Conservation (phyloP, 2,888 invertebrate species). For the Oligia fasciuncula region DNA sequence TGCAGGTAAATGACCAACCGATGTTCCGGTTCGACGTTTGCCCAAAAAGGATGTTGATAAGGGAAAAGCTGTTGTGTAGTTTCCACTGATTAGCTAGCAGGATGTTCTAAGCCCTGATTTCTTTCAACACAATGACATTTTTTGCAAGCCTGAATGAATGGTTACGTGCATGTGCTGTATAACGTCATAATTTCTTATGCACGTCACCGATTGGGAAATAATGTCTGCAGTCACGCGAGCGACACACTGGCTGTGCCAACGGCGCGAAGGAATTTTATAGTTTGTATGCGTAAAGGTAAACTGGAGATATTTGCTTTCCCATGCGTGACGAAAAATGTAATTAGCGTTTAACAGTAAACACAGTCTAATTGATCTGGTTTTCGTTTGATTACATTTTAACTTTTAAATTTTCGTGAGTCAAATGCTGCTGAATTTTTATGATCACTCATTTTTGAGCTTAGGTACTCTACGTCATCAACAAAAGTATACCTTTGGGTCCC, state of each 20-base stretch:
- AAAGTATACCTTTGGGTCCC: neutral
- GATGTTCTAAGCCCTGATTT: slow-evolving; percentile 74
- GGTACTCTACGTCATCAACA: neutral
- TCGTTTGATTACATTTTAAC: neutral
- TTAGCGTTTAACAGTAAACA: slow-evolving; percentile 19
- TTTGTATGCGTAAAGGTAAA: slow-evolving; percentile 31
- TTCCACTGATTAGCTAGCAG: slow-evolving; percentile 73
- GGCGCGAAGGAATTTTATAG: slow-evolving; percentile 58
- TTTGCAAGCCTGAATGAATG: slow-evolving; percentile 80
- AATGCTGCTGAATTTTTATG: neutral
- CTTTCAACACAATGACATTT: slow-evolving; percentile 74
- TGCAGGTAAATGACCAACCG: slow-evolving; percentile 87
- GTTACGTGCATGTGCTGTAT: slow-evolving; percentile 73
- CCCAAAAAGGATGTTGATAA: slow-evolving; percentile 49
- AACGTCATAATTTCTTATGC: slow-evolving; percentile 82
- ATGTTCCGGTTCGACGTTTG: slow-evolving; percentile 71
- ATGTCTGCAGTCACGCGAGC: slow-evolving; percentile 80
- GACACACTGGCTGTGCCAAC: slow-evolving; percentile 62
- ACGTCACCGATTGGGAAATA: slow-evolving; percentile 84
- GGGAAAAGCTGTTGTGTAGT: slow-evolving; percentile 52
- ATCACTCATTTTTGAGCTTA: neutral
- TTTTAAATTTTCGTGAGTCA: neutral
- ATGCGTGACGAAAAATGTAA: slow-evolving; percentile 38
- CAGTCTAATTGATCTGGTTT: slow-evolving; percentile 15
- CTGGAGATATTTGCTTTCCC: slow-evolving; percentile 34